These are phyloP conservation scores for Neoitamus cyanurus DNA, from an alignment of 2,888 invertebrate species.

Conservation along the genomic window DNA sequence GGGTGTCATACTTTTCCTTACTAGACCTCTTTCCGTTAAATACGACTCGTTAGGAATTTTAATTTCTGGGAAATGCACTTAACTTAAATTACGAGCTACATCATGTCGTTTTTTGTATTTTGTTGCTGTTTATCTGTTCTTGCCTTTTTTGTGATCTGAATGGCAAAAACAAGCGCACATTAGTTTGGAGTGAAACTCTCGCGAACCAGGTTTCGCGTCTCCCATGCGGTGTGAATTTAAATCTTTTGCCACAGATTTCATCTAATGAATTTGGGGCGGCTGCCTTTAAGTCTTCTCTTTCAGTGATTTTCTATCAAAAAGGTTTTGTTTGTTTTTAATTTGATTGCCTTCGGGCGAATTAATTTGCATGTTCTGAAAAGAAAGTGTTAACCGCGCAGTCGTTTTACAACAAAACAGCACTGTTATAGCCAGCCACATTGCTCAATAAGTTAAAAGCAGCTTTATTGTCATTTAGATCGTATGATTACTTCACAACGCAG, in stretches of 20 bases:
- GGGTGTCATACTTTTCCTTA: background rate
- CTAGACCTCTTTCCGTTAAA: background rate
- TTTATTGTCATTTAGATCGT: background rate
- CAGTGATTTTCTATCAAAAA: background rate
- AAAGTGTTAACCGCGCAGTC: background rate
- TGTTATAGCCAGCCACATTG: background rate
- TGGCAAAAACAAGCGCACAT: background rate
- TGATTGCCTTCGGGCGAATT: background rate
- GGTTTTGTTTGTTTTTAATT: background rate
- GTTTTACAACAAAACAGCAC: background rate
- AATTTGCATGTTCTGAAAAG: background rate
- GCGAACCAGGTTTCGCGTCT: slow-evolving; percentile 8
- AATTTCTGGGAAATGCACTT: background rate
- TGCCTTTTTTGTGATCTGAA: background rate
- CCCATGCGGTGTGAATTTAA: background rate
- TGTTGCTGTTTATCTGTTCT: background rate
- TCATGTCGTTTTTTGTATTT: background rate
- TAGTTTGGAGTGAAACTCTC: background rate
- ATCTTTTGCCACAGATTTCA: slow-evolving; percentile 28
- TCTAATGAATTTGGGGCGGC: background rate
- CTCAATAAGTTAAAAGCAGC: background rate
- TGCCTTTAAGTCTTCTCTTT: background rate
- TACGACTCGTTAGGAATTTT: background rate
- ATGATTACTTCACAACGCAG: background rate
- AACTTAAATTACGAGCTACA: background rate